Percentiles rank a stretch among this genome's conserved stretches.
phyloP scores from a whole-genome alignment of 1,140 invertebrate genomes.

The Camponotus vicinus region DNA sequence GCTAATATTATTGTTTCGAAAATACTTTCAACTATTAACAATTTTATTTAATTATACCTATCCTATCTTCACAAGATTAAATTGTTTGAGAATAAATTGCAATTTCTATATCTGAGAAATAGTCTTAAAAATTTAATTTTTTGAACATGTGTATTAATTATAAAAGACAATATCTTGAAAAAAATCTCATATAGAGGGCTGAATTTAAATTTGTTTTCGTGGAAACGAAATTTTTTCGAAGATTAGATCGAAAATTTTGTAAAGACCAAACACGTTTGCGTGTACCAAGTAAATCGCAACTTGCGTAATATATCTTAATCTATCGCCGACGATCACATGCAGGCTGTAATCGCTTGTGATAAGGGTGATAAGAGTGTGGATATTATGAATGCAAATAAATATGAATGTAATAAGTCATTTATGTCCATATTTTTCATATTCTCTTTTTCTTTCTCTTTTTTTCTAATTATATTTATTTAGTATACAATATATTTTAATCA shows the following conservation, averaged over 20 bases:
- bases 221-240: not conserved
- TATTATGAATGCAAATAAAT: constrained; percentile 28
- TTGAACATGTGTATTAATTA: not conserved
- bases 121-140: not conserved
- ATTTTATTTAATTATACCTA: not conserved
- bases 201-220: not conserved
- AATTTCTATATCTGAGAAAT: not conserved
- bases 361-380: constrained; percentile 34
- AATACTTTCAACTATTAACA: not conserved
- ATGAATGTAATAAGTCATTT: constrained; percentile 12
- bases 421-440: not conserved
- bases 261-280: not conserved
- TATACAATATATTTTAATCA: not conserved
- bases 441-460: not conserved
- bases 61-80: not conserved
- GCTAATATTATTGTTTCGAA: not conserved
- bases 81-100: constrained; percentile 19
- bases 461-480: not conserved
- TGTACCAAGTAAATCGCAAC: not conserved
- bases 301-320: constrained; percentile 52
- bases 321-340: constrained; percentile 31
- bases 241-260: not conserved
- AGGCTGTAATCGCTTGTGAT: constrained; percentile 37
- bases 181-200: not conserved
- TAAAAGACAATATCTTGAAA: not conserved